Base-by-base conservation (phyloP, 1,140 invertebrate species). In the Camponotus pennsylvanicus region DNA sequence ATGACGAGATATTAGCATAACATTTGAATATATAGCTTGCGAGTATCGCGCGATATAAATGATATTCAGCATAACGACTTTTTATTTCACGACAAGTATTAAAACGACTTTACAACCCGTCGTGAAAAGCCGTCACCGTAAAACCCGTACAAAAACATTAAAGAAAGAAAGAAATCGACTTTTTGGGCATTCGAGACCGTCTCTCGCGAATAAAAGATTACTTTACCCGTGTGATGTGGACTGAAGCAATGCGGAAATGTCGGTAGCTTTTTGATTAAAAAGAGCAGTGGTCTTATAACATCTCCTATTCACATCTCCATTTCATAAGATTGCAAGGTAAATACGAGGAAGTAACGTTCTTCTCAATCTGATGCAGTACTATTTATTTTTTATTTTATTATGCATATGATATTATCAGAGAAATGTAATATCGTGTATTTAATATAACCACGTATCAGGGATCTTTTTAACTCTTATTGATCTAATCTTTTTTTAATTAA, bases 241-340 rank as follows among this genome's bases (percentile, higher is more conserved):
- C 11, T 73, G 18, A 82, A 73, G 40, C 40, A n/a, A 37, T 34
- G 69, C 42, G 13, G 32, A 61, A 40, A 75, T 4, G 55, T 73
- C 55, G 69, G 40, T 61, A 32, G 40, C 42, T 61, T 27, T 75
- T 83, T 73, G 71, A 83, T 75, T 83, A 83, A 83, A 70, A 82
- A 59, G 40, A 63, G 15, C n/a, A 40, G 32, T 75, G 32, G 18
- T 21, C 32, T 55, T 55, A 49, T 18, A 15, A n/a, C 18, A 32
- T 11, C 7, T 52, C 13, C 32, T 8, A 63, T 83, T 83, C 73
- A 40, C 79, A 63, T 83, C 61, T 73, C 57, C 32, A 73, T 52
- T 15, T 83, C 18, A n/a, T 57, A 83, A 61, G 27, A 83, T 37
- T 83, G 40, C 69, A 42, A n/a, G 42, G n/a, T 13, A 13, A 34